Base-by-base conservation (phyloP, 2,113 vertebrate species). In the Nanorana parkeri region DNA sequence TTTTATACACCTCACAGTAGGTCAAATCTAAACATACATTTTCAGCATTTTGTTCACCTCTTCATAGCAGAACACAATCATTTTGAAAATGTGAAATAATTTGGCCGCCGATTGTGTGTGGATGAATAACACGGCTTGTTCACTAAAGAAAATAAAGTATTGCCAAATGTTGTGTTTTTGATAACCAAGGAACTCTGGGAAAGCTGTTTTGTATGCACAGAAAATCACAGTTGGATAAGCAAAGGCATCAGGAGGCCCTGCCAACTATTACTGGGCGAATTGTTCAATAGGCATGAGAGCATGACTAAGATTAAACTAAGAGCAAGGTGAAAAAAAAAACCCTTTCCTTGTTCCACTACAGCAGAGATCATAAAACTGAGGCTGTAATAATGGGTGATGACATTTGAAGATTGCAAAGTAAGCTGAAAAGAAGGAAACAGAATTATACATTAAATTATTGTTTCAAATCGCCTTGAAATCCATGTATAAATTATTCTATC, bases 291-390 rank as follows among this genome's bases (percentile, higher is more conserved):
- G 23, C 56, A 72, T 63, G 67, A 71, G 55, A 71, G 67, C 78
- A 80, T 80, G 78, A 80, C 78, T 71, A 80, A 71, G 51, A 60
- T 60, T 29, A 80, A 80, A 80, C 47, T 54, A 71, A 63, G 21
- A 58, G 55, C 32, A 71, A 66, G 58, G 64, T 69, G 68, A 28
- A 54, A 68, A 67, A 36, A 36, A 36, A 36, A 61, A 51, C 28
- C 55, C 21, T 69, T 60, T 36, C 16, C 52, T n/a, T 29, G 52
- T 60, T 79, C 24, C 32, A 65, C 26, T 78, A 66, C 64, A 54
- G 51, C 41, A n/a, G 13, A 11, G 24, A 61, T 63, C 11, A 76
- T 76, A 64, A 51, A 76, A 51, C 73, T 19, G 32, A 10, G 21
- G 4, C n/a, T 60, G 2, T 20, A 28, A 65, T 64, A 65, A 77